A percentile compares a stretch with the other conserved stretches of the same genome.
These are phyloP conservation scores for Isurus oxyrinchus DNA, from an alignment of 2,113 vertebrate species.

Conservation along the genomic window DNA sequence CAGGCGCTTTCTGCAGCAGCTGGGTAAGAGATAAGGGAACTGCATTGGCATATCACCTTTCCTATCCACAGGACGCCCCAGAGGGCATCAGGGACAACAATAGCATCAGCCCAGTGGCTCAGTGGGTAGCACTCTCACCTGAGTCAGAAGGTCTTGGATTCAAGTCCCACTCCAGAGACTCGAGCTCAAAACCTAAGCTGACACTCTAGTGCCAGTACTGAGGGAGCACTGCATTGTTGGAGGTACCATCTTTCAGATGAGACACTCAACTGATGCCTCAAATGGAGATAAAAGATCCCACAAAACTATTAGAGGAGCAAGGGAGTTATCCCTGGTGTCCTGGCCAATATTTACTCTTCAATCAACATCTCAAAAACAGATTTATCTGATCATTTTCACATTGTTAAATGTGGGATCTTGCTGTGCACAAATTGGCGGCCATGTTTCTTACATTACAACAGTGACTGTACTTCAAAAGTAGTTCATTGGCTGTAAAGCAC, in stretches of 20 bases:
- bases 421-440: no score
- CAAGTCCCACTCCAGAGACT: not conserved
- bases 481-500: no score
- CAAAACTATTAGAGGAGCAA: not conserved
- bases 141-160: not conserved
- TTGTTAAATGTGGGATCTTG: not conserved
- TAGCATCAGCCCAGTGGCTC: not conserved
- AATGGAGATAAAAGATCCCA: not conserved
- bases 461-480: no score
- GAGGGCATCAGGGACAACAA: not conserved
- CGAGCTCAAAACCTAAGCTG: not conserved
- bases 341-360: not conserved
- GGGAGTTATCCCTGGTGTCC: not conserved
- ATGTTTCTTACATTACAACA: no score
- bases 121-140: not conserved
- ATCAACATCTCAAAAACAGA: not conserved
- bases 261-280: not conserved
- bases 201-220: not conserved
- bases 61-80: not conserved
- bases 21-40: constrained; percentile 60
- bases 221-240: not conserved
- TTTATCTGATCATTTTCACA: not conserved
- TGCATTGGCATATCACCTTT: no score
- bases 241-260: not conserved
- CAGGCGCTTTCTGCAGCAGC: constrained; percentile 82